Percentiles rank a stretch among this genome's conserved stretches.
Conservation (phyloP, 2,113 vertebrate species). For the Crocuta crocuta region DNA sequence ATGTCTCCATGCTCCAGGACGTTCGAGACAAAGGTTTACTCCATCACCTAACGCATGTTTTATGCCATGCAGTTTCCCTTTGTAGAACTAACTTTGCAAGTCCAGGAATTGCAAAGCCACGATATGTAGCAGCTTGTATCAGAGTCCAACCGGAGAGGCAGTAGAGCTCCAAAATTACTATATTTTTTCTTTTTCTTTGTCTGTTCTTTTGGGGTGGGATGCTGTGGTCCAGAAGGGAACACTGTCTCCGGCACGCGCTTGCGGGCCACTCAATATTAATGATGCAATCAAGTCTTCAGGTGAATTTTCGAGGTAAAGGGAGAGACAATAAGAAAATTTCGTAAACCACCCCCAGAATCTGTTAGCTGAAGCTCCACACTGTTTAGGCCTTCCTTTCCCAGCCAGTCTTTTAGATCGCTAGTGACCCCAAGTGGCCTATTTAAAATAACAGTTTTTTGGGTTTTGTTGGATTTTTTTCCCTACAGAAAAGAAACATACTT, state of each 20-base stretch:
- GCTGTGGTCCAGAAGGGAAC: background rate
- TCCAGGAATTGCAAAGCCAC: background rate
- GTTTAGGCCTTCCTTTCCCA: conserved; percentile 8
- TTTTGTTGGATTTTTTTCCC: background rate
- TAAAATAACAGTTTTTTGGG: background rate
- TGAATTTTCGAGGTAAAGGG: conserved; percentile 62
- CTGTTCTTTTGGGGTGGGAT: background rate
- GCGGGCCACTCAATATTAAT: conserved; percentile 4
- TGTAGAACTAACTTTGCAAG: background rate
- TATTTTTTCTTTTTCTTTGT: background rate
- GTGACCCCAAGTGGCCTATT: conserved; percentile 84
- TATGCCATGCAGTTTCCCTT: background rate
- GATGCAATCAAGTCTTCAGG: background rate
- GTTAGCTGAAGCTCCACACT: background rate
- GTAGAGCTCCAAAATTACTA: background rate
- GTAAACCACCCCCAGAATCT: conserved; percentile 52
- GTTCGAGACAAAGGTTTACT: background rate
- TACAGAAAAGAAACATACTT: background rate
- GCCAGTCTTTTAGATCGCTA: conserved; percentile 76
- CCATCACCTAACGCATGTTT: background rate
- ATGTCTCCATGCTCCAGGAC: background rate
- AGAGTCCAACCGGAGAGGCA: background rate
- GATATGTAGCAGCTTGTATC: background rate
- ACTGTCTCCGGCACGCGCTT: background rate
- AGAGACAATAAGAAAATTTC: conserved; percentile 72